Conservation (phyloP, 2,888 invertebrate genomes). For the Orchestes rusci region DNA sequence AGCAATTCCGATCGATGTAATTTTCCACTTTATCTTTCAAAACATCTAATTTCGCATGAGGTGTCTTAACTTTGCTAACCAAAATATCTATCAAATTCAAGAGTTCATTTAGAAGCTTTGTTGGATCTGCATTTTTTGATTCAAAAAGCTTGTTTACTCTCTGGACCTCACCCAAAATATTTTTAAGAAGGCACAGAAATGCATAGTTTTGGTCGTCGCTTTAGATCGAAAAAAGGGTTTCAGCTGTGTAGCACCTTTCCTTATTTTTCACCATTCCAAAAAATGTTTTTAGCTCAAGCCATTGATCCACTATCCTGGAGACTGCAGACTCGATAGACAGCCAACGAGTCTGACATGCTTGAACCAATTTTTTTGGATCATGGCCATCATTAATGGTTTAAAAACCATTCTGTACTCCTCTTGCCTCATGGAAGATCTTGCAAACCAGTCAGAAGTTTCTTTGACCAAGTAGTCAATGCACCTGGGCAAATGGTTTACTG, state of each 20-base stretch:
- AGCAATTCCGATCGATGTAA: background rate
- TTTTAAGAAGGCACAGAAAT: constrained; percentile 12
- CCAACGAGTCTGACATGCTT: constrained; percentile 28
- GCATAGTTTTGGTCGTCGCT: constrained; percentile 29
- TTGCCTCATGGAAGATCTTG: constrained; percentile 23
- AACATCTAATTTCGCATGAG: constrained; percentile 1
- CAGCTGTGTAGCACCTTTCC: constrained; percentile 33
- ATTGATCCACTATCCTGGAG: constrained; percentile 30
- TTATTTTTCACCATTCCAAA: constrained; percentile 18
- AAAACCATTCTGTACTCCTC: constrained; percentile 24
- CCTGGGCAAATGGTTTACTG: constrained; percentile 29
- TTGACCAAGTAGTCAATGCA: constrained; percentile 28
- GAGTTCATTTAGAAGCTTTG: constrained; percentile 23
- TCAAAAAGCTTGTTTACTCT: constrained; percentile 27
- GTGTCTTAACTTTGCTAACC: constrained; percentile 11
- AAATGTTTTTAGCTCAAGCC: constrained; percentile 33
- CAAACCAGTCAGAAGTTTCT: constrained; percentile 35
- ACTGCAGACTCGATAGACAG: constrained; percentile 32
- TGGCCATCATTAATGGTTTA: constrained; percentile 28
- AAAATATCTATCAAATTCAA: constrained; percentile 8
- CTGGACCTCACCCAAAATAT: constrained; percentile 2
- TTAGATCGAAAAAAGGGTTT: constrained; percentile 26
- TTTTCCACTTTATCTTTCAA: background rate
- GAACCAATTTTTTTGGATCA: constrained; percentile 27
- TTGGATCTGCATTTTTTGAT: constrained; percentile 22